Conservation (phyloP, 2,888 invertebrate species). For the Teinopalpus imperialis region DNA sequence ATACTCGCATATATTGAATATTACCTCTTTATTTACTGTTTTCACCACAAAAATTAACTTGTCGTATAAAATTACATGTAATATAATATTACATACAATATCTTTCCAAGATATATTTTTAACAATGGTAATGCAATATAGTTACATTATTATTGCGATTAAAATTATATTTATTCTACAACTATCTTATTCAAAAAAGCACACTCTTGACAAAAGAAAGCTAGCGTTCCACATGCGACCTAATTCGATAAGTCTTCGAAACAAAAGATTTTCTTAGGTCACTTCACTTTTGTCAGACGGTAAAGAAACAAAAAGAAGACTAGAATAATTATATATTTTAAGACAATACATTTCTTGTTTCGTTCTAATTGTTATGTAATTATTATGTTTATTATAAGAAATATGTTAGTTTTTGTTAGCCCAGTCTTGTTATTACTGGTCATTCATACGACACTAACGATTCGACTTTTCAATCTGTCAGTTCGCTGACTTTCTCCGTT, state of each 20-base stretch:
- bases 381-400: too few relatives aligned
- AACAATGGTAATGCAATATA: too few relatives aligned
- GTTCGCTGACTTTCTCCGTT: conserved; percentile 28
- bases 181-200: too few relatives aligned
- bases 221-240: neutral
- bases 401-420: too few relatives aligned
- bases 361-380: neutral
- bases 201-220: neutral
- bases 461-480: conserved; percentile 4
- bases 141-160: too few relatives aligned
- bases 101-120: too few relatives aligned
- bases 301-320: neutral
- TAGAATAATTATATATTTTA: neutral
- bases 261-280: conserved; percentile 14
- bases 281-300: neutral
- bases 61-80: too few relatives aligned
- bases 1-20: neutral
- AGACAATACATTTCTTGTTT: neutral
- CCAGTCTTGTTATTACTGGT: too few relatives aligned
- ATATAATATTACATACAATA: too few relatives aligned
- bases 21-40: conserved; percentile 5
- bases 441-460: neutral
- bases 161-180: too few relatives aligned
- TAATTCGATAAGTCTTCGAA: conserved; percentile 2
- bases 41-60: too few relatives aligned